Conservation (phyloP, 2,888 invertebrate genomes). For the Mactromeris polynyma region DNA sequence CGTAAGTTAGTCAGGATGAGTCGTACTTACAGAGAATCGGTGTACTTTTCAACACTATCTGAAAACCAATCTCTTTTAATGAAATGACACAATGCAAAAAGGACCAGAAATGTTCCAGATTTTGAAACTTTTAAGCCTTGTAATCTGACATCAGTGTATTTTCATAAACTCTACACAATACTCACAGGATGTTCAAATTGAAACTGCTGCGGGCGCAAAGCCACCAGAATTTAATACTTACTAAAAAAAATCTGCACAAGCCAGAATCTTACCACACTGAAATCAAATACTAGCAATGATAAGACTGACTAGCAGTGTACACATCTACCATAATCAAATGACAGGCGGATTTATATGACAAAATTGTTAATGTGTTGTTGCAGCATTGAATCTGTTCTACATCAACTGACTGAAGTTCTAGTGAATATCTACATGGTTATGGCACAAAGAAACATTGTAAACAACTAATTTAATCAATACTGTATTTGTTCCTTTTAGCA, state of each 20-base stretch:
- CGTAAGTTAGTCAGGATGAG: too few relatives aligned
- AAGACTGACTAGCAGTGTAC: neutral
- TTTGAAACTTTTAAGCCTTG: too few relatives aligned
- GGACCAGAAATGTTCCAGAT: too few relatives aligned
- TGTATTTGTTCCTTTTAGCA: neutral
- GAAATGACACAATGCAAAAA: too few relatives aligned
- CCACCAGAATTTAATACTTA: too few relatives aligned
- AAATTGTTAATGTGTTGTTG: neutral
- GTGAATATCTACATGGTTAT: slow-evolving; percentile 12
- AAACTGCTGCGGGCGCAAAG: too few relatives aligned
- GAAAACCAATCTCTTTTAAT: too few relatives aligned
- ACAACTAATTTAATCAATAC: neutral
- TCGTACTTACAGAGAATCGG: too few relatives aligned
- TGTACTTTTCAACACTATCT: too few relatives aligned
- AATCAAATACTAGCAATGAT: neutral
- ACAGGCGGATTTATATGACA: neutral
- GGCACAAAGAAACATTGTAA: slow-evolving; percentile 19
- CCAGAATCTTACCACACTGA: neutral
- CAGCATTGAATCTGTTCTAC: neutral
- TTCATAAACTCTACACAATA: too few relatives aligned
- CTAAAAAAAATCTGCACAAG: neutral
- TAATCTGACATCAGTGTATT: too few relatives aligned
- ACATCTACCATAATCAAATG: neutral
- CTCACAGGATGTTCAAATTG: too few relatives aligned
- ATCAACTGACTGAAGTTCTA: neutral